Conservation (phyloP, 2,797 vertebrate genomes). For the Labroides dimidiatus region DNA sequence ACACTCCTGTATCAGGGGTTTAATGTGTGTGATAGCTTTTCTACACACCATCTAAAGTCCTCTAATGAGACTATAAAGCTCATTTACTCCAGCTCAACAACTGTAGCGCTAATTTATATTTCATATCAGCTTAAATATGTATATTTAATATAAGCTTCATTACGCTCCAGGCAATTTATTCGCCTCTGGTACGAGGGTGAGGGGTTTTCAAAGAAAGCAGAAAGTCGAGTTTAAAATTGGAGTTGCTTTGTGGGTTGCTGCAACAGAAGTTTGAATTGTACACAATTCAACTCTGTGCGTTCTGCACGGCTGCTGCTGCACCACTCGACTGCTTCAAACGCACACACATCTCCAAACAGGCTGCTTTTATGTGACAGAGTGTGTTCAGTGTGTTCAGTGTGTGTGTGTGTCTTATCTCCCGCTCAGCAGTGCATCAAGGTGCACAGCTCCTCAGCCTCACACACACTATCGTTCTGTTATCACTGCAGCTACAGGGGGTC, state of each 20-base stretch:
- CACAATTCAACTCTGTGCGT: constrained; percentile 35
- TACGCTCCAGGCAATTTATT: background rate
- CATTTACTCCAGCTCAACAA: background rate
- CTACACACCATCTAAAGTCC: too few species aligned
- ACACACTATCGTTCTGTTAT: constrained; percentile 68
- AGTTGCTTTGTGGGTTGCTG: constrained; percentile 2
- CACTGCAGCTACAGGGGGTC: constrained; percentile 68
- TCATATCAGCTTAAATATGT: background rate
- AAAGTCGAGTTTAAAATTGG: background rate
- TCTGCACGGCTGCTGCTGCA: constrained; percentile 34
- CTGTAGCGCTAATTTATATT: background rate
- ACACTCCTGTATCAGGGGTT: too few species aligned
- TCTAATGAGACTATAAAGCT: background rate
- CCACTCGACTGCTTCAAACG: constrained; percentile 45
- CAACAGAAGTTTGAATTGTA: constrained; percentile 20
- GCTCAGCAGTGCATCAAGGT: constrained; percentile 60
- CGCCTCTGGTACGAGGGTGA: background rate
- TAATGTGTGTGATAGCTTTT: too few species aligned
- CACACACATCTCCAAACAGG: constrained; percentile 39
- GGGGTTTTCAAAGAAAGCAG: background rate
- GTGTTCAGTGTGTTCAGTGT: constrained; percentile 14
- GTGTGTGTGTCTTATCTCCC: constrained; percentile 60
- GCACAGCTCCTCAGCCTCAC: constrained; percentile 41
- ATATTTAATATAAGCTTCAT: constrained; percentile 26
- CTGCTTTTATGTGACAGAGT: constrained; percentile 48